Conservation (phyloP, 2,113 vertebrate genomes). For the Indicator maculatus region DNA sequence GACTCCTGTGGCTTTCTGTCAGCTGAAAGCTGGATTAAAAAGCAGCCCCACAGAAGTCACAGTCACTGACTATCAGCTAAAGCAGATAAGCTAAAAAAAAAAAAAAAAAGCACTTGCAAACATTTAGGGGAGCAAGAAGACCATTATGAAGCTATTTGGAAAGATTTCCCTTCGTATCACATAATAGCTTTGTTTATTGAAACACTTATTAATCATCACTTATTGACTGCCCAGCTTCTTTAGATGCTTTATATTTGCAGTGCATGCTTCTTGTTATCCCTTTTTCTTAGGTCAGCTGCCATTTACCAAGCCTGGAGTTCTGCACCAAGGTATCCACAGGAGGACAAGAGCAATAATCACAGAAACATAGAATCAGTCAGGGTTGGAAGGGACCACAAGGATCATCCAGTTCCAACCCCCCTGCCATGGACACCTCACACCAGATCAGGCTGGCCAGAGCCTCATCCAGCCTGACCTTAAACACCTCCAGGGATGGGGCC, state of each 20-base stretch:
- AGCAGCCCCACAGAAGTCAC: not conserved
- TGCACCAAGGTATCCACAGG: not conserved
- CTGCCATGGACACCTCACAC: too few species aligned
- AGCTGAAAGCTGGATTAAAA: not conserved
- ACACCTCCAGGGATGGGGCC: too few species aligned
- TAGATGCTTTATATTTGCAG: not conserved
- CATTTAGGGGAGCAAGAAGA: not conserved
- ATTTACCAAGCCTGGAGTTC: not conserved
- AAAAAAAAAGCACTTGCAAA: not conserved
- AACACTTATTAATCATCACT: not conserved
- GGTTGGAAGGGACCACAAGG: too few species aligned
- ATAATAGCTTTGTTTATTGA: not conserved
- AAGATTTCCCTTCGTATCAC: not conserved
- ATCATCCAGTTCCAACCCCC: too few species aligned
- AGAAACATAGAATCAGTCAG: too few species aligned
- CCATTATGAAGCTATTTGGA: not conserved
- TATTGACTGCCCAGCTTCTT: not conserved
- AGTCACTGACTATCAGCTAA: not conserved
- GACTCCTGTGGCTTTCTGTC: not conserved
- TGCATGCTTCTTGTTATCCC: not conserved
- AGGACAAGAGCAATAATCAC: not conserved
- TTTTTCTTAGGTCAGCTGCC: not conserved
- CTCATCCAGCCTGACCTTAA: too few species aligned
- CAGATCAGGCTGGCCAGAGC: too few species aligned
- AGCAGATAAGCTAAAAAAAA: not conserved